Conservation (phyloP, 2,113 vertebrate genomes). For the Cavia porcellus region DNA sequence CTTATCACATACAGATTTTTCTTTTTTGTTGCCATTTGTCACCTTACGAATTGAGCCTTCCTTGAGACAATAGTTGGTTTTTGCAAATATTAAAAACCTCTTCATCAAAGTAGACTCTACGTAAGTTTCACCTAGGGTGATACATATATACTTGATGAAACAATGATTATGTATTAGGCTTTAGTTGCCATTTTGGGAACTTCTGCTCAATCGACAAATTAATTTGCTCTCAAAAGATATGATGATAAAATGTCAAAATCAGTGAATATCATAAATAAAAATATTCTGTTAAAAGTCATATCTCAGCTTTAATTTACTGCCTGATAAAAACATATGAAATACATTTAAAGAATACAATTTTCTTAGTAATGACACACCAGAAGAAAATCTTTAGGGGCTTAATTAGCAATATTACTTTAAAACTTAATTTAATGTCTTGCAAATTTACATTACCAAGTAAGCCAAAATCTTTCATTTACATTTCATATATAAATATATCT, state of each 20-base stretch:
- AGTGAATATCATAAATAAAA: slow-evolving; percentile 15
- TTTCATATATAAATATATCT: slow-evolving; percentile 56
- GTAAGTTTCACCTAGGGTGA: neutral
- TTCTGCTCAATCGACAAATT: neutral
- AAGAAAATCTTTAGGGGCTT: slow-evolving; percentile 43
- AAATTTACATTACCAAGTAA: slow-evolving; percentile 60
- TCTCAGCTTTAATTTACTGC: neutral
- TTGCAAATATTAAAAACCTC: neutral
- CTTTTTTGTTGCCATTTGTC: neutral
- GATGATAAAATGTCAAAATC: neutral
- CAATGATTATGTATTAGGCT: neutral
- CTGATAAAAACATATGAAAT: slow-evolving; percentile 1
- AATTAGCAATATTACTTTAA: slow-evolving; percentile 69
- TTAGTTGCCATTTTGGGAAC: neutral
- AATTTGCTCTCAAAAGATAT: neutral
- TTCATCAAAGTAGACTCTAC: neutral
- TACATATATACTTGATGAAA: neutral
- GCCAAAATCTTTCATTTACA: slow-evolving; percentile 58
- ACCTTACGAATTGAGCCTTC: neutral
- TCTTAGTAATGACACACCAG: slow-evolving; percentile 26
- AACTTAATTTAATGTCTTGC: slow-evolving; percentile 42
- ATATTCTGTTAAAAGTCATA: slow-evolving; percentile 17
- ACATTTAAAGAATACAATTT: slow-evolving; percentile 37
- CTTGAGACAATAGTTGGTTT: neutral
- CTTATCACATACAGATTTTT: neutral